Percentiles rank a stretch among this genome's conserved stretches.
phyloP scores from a whole-genome alignment of 2,113 vertebrate genomes.

The Pedionomus torquatus region DNA sequence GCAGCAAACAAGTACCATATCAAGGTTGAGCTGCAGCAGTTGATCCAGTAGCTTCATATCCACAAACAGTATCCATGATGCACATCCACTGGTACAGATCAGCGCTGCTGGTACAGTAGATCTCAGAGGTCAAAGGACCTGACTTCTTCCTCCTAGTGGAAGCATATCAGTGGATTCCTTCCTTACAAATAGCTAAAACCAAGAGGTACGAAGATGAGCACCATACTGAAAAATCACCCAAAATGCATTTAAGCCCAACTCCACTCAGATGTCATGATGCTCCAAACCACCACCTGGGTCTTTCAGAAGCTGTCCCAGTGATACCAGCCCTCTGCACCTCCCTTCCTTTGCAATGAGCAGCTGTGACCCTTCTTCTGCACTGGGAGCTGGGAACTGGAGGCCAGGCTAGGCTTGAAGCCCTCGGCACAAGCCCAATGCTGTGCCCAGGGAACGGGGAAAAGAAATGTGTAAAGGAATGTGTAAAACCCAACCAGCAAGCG shows the following conservation, averaged over 20 bases:
- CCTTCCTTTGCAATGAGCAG: not conserved
- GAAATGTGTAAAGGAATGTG: not conserved
- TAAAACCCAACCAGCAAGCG: not conserved
- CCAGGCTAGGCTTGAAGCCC: not conserved
- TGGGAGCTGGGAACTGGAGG: not conserved
- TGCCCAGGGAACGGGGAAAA: not conserved
- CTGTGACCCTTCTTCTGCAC: not conserved
- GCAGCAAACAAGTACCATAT: not conserved
- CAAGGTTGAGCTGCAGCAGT: not conserved
- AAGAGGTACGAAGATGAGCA: not conserved
- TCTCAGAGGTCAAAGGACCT: not conserved
- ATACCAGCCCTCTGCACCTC: not conserved
- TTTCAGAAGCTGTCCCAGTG: not conserved
- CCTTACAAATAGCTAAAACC: not conserved
- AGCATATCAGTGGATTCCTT: not conserved
- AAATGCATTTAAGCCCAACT: not conserved
- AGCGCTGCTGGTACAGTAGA: not conserved
- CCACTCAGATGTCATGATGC: fast-evolving
- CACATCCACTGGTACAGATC: not conserved
- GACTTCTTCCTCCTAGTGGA: not conserved
- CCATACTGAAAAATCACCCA: not conserved
- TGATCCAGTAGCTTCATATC: not conserved
- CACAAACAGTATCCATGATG: not conserved
- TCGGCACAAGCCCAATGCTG: fast-evolving
- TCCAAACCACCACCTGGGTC: not conserved